phyloP scores from a whole-genome alignment of 2,797 vertebrate genomes.

The Siniperca scherzeri region DNA sequence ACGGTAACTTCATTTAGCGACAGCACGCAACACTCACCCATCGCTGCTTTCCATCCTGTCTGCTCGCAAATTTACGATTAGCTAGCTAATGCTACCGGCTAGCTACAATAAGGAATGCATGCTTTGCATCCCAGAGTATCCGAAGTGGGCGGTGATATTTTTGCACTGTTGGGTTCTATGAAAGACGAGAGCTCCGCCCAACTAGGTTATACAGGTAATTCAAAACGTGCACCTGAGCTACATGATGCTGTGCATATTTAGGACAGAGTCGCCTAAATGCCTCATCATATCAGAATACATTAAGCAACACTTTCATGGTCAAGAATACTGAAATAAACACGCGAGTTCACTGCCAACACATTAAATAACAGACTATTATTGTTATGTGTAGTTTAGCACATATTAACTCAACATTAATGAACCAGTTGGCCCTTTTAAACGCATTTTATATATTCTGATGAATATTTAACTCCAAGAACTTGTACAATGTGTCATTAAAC shows the following conservation, averaged over 20 bases:
- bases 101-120: constrained; percentile 32
- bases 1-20: rapidly evolving
- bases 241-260: not conserved
- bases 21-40: constrained; percentile 59
- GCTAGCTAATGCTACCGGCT: constrained; percentile 56
- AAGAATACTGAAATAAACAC: not conserved
- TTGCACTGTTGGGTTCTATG: rapidly evolving
- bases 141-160: constrained; percentile 48
- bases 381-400: not conserved
- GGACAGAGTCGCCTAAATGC: not conserved
- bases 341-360: too few relatives aligned
- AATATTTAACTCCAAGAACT: too few relatives aligned
- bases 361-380: not conserved
- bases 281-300: not conserved
- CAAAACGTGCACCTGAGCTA: not conserved
- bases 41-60: constrained; percentile 72
- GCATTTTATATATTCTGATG: not conserved
- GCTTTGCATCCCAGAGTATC: not conserved
- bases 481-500: not conserved
- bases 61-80: constrained; percentile 4
- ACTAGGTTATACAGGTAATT: rapidly evolving
- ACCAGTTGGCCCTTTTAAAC: not conserved
- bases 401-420: not conserved
- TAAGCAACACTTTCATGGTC: not conserved
- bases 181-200: not conserved